Conservation (phyloP, 2,113 vertebrate species). For the Hydrolagus affinis region DNA sequence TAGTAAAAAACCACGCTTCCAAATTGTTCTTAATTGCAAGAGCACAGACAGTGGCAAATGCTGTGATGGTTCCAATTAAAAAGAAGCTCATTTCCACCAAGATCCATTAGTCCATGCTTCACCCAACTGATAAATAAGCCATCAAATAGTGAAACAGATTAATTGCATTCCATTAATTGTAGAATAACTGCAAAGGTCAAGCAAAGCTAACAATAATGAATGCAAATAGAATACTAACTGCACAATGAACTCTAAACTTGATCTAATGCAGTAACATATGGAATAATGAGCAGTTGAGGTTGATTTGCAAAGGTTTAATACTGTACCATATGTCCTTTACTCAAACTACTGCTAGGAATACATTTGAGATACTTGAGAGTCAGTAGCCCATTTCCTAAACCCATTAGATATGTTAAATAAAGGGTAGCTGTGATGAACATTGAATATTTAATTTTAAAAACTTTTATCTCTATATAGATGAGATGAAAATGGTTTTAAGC, state of each 20-base stretch:
- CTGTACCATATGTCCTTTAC: not conserved
- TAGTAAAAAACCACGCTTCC: conserved; percentile 59
- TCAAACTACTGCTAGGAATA: not conserved
- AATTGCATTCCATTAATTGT: conserved; percentile 70
- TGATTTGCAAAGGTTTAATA: conserved; percentile 13
- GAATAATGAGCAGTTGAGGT: conserved; percentile 5
- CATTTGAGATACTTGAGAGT: not conserved
- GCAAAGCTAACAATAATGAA: conserved; percentile 50
- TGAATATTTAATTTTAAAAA: no score
- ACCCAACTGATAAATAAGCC: conserved; percentile 76
- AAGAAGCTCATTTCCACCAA: conserved; percentile 61
- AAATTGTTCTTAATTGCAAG: conserved; percentile 88
- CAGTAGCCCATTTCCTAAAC: no score
- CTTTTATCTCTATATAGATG: no score
- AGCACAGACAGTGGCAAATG: conserved; percentile 60
- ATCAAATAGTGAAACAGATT: conserved; percentile 65
- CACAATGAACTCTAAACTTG: conserved; percentile 38
- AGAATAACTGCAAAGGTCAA: conserved; percentile 55
- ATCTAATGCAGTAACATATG: not conserved
- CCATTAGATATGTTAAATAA: no score
- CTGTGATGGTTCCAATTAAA: conserved; percentile 69
- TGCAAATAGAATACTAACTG: conserved; percentile 51
- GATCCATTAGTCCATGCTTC: conserved; percentile 70
- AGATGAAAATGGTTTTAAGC: no score
- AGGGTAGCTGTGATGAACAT: no score